Evolutionary conservation across 2,797 vertebrate genomes (phyloP), one percentile per base, ranked within the genome.

Genomic region (Notamacropus eugenii): DNA sequence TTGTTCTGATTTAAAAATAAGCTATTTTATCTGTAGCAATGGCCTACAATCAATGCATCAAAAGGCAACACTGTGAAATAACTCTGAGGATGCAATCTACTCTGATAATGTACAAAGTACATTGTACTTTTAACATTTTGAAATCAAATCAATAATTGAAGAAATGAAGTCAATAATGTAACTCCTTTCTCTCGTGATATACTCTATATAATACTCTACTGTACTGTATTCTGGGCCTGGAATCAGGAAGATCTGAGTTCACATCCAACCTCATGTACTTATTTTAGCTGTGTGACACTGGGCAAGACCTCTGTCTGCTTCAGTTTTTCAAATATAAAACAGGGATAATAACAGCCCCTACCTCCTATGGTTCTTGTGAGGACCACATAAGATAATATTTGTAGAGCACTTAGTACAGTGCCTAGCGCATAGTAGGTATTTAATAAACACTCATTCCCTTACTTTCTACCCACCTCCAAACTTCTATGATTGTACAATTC

Each of bases 31-130:
- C 40, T 91, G 0, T 0, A 91, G 28, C 93, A 0, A 0, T 28
- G 16, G 16, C 54, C 59, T 16, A 52, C 0, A 4, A n/a, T 27
- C 90, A 50, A 55, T 93, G 40, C 5, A 95, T 91, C 62, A 97
- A 16, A 96, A 95, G 22, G 31, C 5, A 93, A 92, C 54, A 92
- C 11, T 27, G 94, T 55, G 52, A 93, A 94, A 56, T 93, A 91
- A 97, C 19, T 19, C 24, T 96, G 95, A 8, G 74, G 92, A 57
- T 54, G 29, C 3, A 31, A 13, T 31, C 4, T 93, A 40, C 12
- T 93, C 24, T 27, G 54, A 56, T 40, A 9, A 46, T 19, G 96
- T 90, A 55, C 3, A 92, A 27, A 90, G n/a, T 22, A 93, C 40
- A 54, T 22, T 22, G 0, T 0, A 95, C 24, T 56, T 94, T 94